phyloP scores from a whole-genome alignment of 2,888 invertebrate species.

The Caenorhabditis parvicauda region DNA sequence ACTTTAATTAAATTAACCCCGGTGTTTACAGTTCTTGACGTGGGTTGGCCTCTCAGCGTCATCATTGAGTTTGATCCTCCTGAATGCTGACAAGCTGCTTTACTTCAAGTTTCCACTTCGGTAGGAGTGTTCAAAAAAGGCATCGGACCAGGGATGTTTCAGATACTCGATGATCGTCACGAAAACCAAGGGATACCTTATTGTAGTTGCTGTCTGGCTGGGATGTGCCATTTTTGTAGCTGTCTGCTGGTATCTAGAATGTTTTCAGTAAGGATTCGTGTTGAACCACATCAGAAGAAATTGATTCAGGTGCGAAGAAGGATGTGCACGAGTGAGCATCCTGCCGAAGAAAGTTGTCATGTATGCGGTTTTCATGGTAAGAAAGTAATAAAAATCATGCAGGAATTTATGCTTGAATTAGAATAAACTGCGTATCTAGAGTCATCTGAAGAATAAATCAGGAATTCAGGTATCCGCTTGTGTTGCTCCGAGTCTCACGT shows the following conservation, averaged over 20 bases:
- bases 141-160: slow-evolving; percentile 5
- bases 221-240: slow-evolving; percentile 49
- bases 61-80: slow-evolving; percentile 54
- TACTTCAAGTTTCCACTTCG: slow-evolving; percentile 60
- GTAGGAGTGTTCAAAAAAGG: slow-evolving; percentile 20
- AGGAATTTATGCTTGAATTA: no score
- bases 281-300: not conserved
- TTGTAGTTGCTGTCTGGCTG: slow-evolving; percentile 46
- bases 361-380: slow-evolving; percentile 39
- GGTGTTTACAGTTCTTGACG: slow-evolving; percentile 48
- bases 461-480: slow-evolving; percentile 50
- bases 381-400: no score
- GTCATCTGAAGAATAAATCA: slow-evolving; percentile 41
- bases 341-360: slow-evolving; percentile 30
- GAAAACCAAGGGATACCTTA: slow-evolving; percentile 39
- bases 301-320: slow-evolving; percentile 27
- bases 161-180: slow-evolving; percentile 57
- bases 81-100: slow-evolving; percentile 59
- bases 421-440: no score
- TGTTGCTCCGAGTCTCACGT: slow-evolving; percentile 57
- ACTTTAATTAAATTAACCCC: slow-evolving; percentile 14
- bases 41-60: slow-evolving; percentile 59
- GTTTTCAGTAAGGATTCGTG: slow-evolving; percentile 24
- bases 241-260: slow-evolving; percentile 44
- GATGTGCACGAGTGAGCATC: slow-evolving; percentile 26